phyloP scores from a whole-genome alignment of 2,888 invertebrate species.

The Abscondita cerata region DNA sequence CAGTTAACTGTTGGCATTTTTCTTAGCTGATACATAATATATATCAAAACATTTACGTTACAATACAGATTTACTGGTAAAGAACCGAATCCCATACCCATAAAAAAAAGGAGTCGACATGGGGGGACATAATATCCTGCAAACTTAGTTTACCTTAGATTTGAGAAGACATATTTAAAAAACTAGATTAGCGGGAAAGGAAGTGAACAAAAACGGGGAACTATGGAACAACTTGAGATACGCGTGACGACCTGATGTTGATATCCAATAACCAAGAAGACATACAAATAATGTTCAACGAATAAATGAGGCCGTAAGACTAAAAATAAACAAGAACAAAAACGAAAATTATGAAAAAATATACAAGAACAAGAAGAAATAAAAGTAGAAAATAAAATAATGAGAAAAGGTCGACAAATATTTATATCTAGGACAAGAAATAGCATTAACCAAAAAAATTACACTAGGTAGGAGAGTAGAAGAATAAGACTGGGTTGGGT shows the following conservation, averaged over 20 bases:
- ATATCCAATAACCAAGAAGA: too few relatives aligned
- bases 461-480: conserved; percentile 11
- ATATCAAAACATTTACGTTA: neutral
- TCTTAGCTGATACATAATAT: conserved; percentile 7
- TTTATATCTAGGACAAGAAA: conserved; percentile 8
- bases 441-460: conserved; percentile 9
- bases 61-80: conserved; percentile 3
- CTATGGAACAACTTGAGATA: conserved; percentile 16
- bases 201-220: conserved; percentile 10
- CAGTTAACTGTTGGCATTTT: too few relatives aligned
- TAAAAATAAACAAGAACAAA: conserved; percentile 14
- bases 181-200: conserved; percentile 4
- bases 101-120: conserved; percentile 4
- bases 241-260: conserved; percentile 1
- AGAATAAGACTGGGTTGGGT: neutral
- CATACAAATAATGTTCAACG: conserved; percentile 11
- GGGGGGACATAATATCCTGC: conserved; percentile 10
- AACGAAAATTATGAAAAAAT: conserved; percentile 1
- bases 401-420: conserved; percentile 13
- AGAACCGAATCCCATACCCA: conserved; percentile 5
- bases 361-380: neutral
- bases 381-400: conserved; percentile 11
- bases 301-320: conserved; percentile 9
- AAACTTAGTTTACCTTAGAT: conserved; percentile 5
- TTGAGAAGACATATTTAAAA: conserved; percentile 10